Evolutionary conservation across 2,113 vertebrate genomes (phyloP).

Genomic region (Tachysurus fulvidraco): DNA sequence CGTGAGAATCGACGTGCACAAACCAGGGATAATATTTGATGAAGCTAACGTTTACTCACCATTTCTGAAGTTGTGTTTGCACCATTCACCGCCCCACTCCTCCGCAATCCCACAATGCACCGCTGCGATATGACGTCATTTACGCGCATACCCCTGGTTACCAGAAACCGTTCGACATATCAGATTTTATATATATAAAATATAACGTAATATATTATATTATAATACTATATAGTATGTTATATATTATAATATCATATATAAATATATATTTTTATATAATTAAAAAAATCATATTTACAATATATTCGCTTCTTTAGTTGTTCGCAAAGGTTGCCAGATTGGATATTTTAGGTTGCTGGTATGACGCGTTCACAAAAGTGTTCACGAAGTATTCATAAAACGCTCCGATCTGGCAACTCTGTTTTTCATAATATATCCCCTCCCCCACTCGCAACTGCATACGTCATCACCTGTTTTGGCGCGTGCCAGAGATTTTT

Average conservation of each 20-base stretch:
- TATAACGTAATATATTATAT: no score
- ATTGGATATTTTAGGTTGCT: not conserved
- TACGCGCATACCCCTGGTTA: not conserved
- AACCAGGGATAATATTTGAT: not conserved
- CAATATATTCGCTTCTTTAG: not conserved
- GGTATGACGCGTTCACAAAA: not conserved
- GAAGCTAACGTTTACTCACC: constrained; percentile 59
- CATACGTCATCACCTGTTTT: constrained; percentile 24
- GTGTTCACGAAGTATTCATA: no score
- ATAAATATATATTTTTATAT: no score
- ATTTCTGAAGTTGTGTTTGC: constrained; percentile 64
- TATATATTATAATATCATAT: no score
- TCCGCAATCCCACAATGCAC: constrained; percentile 69
- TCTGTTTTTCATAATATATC: not conserved
- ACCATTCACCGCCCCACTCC: constrained; percentile 63
- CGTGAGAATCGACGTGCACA: no score
- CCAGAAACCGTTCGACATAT: not conserved
- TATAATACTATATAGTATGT: no score
- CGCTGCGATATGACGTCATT: constrained; percentile 29
- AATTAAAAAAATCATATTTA: no score
- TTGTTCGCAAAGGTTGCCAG: no score
- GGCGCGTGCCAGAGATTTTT: constrained; percentile 43
- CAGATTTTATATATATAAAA: no score
- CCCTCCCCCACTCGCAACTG: not conserved
- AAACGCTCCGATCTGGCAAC: not conserved